Base-by-base conservation (phyloP, 2,888 invertebrate species). In the Neelides folsomi region DNA sequence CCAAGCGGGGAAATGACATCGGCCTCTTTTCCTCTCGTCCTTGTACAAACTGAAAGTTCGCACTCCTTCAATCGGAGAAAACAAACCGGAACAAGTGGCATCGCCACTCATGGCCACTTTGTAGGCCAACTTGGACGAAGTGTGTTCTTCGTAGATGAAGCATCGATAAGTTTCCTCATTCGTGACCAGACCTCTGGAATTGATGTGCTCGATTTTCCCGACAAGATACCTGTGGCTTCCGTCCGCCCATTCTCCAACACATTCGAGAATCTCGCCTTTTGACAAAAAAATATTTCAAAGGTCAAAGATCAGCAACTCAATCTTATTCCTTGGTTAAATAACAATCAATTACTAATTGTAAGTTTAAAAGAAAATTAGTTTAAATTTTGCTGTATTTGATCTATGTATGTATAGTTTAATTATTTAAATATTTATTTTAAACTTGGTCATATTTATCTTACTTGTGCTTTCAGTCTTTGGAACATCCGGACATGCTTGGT, bases 81-180 rank as follows among this genome's bases (percentile, higher is more conserved):
- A 49, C 53, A 90, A 77, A 15, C 90, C 90, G 69, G 88, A 88
- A 71, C 90, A 90, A 18, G 89, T 89, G 50, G 90, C 90, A 70
- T 90, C 90, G 8, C 88, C 89, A 48, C 87, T 88, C 73, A 89
- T 88, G 2, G 89, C 87, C 63, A 89, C 81, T 68, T 83, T 76
- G 73, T 89, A 88, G 2, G 89, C 87, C 62, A 90, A 81, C 1
- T 47, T 47, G 35, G 54, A 53, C 37, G 47, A 53, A 44, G 50
- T 53, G 66, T 54, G 67, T 62, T 83, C 85, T 75, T 88, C 88
- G 73, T 87, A 89, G 56, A 93, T 92, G 75, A 93, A 93, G 75
- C 93, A 93, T 64, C 93, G 78, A 75, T 88, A 93, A 61, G 88
- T 80, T 71, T 90, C 90, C 71, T 90, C 90, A 73, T 87, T 86